These are phyloP conservation scores for Nebria ingens DNA, from an alignment of 1,140 invertebrate genomes.

Conservation along the genomic window DNA sequence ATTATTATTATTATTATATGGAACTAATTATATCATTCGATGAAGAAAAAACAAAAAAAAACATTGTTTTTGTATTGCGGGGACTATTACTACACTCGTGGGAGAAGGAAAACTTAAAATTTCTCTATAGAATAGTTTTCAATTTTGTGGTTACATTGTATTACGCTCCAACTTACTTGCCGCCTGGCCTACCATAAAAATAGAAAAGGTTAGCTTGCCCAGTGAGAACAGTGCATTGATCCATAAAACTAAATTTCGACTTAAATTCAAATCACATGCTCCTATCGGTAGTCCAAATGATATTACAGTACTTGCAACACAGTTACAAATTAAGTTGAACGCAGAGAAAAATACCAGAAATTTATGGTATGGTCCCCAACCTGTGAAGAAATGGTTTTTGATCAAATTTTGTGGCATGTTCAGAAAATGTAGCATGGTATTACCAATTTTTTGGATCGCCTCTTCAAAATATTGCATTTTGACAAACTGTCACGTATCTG, in stretches of 20 bases:
- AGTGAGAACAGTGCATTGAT: conserved; percentile 9
- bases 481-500: not conserved
- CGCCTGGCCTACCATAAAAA: too few species aligned
- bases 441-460: not conserved
- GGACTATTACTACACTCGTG: not conserved
- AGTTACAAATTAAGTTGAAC: conserved; percentile 18
- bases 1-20: too few species aligned
- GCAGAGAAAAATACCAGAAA: conserved; percentile 15
- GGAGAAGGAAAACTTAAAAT: not conserved
- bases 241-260: conserved; percentile 6
- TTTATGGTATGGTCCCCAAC: conserved; percentile 21
- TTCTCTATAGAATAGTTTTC: not conserved
- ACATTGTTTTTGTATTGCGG: too few species aligned
- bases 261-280: conserved; percentile 20
- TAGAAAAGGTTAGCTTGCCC: too few species aligned
- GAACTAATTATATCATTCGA: too few species aligned
- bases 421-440: not conserved
- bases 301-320: conserved; percentile 17
- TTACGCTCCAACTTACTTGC: too few species aligned
- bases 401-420: not conserved
- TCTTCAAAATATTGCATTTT: not conserved
- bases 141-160: too few species aligned
- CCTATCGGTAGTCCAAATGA: conserved; percentile 22
- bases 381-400: conserved; percentile 5
- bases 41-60: too few species aligned